A percentile compares a stretch with the other conserved stretches of the same genome.
Conservation (phyloP, 2,888 invertebrate species). For the Calliphora vomitoria region DNA sequence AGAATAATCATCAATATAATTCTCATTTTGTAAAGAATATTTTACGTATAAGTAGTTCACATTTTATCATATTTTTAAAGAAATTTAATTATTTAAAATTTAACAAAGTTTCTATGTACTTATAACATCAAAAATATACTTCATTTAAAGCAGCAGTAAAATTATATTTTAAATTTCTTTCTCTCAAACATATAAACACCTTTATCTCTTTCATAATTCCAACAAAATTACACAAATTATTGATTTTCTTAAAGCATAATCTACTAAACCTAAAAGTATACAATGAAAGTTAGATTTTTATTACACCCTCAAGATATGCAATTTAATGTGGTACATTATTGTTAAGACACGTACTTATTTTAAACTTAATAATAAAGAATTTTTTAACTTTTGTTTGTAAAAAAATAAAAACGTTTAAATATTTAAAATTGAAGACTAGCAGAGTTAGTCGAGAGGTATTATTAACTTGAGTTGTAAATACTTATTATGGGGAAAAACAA, state of each 20-base stretch:
- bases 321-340: not conserved
- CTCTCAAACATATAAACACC: not conserved
- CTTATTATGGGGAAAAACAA: not conserved
- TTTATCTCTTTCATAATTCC: too few relatives aligned
- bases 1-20: too few relatives aligned
- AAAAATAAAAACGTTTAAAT: not conserved
- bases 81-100: not conserved
- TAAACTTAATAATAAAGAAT: not conserved
- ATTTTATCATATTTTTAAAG: too few relatives aligned
- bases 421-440: not conserved
- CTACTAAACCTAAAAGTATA: not conserved
- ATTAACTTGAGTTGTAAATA: not conserved
- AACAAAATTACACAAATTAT: not conserved
- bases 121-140: too few relatives aligned
- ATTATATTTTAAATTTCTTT: not conserved
- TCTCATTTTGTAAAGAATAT: too few relatives aligned
- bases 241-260: not conserved
- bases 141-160: not conserved
- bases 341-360: not conserved
- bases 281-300: conserved; percentile 22
- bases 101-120: not conserved
- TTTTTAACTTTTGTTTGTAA: not conserved
- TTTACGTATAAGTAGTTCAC: too few relatives aligned
- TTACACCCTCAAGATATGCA: conserved; percentile 31
- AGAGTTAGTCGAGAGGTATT: not conserved